Conservation (phyloP, 1,140 invertebrate genomes). For the Rhopalosiphum maidis region DNA sequence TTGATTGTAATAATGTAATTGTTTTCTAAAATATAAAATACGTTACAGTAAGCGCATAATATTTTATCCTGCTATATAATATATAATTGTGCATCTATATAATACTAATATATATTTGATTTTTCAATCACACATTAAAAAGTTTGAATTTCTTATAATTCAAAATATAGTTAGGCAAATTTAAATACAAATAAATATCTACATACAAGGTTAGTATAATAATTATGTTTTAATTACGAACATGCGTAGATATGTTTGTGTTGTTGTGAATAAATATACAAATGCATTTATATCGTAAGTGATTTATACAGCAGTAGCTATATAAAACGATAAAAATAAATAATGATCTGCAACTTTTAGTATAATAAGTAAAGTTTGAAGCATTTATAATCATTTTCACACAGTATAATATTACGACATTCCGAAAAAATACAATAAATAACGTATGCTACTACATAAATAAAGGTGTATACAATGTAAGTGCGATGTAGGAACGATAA, state of each 20-base stretch:
- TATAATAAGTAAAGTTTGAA: not conserved
- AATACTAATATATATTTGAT: not conserved
- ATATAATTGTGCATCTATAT: not conserved
- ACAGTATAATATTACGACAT: not conserved
- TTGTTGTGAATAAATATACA: not conserved
- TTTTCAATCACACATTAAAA: not conserved
- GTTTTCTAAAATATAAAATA: not conserved
- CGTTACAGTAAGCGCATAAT: not conserved
- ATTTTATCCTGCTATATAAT: not conserved
- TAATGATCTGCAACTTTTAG: not conserved
- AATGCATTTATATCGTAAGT: not conserved
- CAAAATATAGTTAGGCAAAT: not conserved
- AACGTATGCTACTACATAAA: not conserved
- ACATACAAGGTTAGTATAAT: not conserved
- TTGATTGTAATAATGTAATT: not conserved
- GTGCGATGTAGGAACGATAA: not conserved
- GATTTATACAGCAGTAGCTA: not conserved
- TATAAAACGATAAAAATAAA: not conserved
- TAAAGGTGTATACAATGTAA: not conserved
- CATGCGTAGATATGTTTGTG: not conserved
- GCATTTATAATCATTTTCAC: not conserved
- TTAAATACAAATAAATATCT: not conserved
- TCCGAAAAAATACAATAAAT: not conserved
- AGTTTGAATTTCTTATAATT: not conserved
- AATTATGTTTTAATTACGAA: not conserved